These are phyloP conservation scores for Lepilemur septentrionalis DNA, from an alignment of 2,797 vertebrate species.

Conservation along the genomic window DNA sequence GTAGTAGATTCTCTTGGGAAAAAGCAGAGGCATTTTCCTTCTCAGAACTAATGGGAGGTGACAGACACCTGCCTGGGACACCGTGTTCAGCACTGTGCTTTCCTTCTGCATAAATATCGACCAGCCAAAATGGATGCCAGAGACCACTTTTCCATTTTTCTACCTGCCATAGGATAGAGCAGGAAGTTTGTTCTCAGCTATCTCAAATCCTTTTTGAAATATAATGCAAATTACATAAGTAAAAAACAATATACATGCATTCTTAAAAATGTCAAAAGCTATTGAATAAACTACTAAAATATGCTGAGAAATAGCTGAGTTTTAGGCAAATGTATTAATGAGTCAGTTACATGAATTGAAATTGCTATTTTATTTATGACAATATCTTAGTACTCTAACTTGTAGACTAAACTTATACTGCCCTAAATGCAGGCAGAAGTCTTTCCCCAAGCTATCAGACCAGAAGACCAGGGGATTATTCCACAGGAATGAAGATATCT, in stretches of 20 bases:
- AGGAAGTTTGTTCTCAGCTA: background rate
- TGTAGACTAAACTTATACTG: background rate
- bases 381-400: background rate
- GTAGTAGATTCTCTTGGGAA: conserved; percentile 48
- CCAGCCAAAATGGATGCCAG: background rate
- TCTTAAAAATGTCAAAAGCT: background rate
- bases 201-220: background rate
- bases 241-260: background rate
- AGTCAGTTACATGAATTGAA: background rate
- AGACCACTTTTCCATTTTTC: background rate
- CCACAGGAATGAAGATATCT: conserved; percentile 20
- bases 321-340: background rate
- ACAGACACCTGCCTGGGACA: background rate
- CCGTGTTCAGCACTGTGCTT: background rate
- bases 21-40: conserved; percentile 64
- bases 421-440: conserved; percentile 49
- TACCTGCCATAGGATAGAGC: background rate
- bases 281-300: background rate
- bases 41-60: conserved; percentile 58
- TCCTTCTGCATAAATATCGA: background rate
- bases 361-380: conserved; percentile 29
- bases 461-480: conserved; percentile 62
- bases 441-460: conserved; percentile 42
- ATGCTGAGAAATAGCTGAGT: background rate
- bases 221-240: background rate